phyloP scores from a whole-genome alignment of 2,113 vertebrate genomes.

The Calyptommatus sinebrachiatus region DNA sequence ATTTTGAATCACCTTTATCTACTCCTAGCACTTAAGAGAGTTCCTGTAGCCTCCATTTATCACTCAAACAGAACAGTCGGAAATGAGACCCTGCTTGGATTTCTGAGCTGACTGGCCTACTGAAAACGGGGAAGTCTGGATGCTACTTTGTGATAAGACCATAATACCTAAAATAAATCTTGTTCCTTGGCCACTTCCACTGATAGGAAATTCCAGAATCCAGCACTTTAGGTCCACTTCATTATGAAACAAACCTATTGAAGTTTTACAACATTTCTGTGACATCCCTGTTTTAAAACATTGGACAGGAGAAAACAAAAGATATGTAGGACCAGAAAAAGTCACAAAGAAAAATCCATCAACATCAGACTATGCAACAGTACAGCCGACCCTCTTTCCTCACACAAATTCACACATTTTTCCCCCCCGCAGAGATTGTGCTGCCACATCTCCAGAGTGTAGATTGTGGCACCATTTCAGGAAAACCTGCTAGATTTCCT shows the following conservation, averaged over 20 bases:
- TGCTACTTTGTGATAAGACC: background rate
- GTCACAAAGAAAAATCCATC: too few relatives aligned
- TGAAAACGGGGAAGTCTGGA: background rate
- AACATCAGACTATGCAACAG: too few relatives aligned
- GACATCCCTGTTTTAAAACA: background rate
- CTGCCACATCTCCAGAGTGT: too few relatives aligned
- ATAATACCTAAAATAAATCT: background rate
- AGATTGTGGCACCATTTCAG: too few relatives aligned
- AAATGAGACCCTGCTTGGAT: background rate
- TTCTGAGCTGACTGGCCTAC: background rate
- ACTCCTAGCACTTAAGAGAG: background rate
- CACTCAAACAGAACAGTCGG: background rate
- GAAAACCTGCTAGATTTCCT: too few relatives aligned
- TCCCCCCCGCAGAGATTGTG: too few relatives aligned
- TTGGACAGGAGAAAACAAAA: background rate
- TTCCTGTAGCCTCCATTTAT: background rate
- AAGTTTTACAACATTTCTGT: background rate
- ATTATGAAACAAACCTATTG: background rate
- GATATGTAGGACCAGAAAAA: too few relatives aligned
- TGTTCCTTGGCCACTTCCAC: background rate
- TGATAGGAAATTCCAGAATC: background rate
- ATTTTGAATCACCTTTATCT: constrained; percentile 31
- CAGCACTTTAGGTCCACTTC: background rate
- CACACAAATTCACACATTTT: too few relatives aligned
- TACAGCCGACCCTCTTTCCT: too few relatives aligned